Evolutionary conservation across 2,113 vertebrate genomes (phyloP), one percentile per base, ranked within the genome.

Genomic region (Perccottus glenii): DNA sequence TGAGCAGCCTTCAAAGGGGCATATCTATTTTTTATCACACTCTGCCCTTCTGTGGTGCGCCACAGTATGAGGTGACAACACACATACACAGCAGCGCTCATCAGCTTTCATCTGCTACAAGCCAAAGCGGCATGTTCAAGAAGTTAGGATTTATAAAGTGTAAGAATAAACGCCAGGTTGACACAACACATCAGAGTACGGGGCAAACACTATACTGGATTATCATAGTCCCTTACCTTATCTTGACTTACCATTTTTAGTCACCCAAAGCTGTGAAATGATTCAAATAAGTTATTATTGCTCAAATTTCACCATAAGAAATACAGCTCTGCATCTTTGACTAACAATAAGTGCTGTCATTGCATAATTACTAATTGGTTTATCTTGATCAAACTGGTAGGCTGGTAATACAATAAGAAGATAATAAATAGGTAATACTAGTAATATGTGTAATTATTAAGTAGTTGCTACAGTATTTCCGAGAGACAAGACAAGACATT

Each of bases 1-100:
- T 82, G 84, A 75, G 80, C 80, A 59, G 67, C 42, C 53, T 67
- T 69, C 77, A 75, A 89, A 90, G 76, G 75, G 76, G 67, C 66
- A 19, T 75, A 90, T 92, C 69, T 73, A 90, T 91, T 85, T 90
- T 92, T 90, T 66, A 91, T 90, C 48, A 47, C 6, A 10, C 62
- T 51, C 36, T 42, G 35, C 65, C 72, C 71, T 87, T 80, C 85
- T 84, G 14, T 79, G 76, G 82, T 82, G 87, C 82, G 81, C 70
- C 46, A 12, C 66, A 33, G 76, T 64, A 74, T 57, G 67, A 81
- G 65, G 43, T 74, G 67, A 85, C 52, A 36, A 33, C 88, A 73
- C 50, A 58, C 67, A 62, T 53, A 36, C 40, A 63, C 46, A 67
- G 51, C 66, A 74, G 85, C 66, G 44, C 60, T 73, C 32, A 71